Evolutionary conservation across 2,888 invertebrate species (phyloP), one percentile per base, ranked within the genome.

Genomic region (Andrena bucephala): DNA sequence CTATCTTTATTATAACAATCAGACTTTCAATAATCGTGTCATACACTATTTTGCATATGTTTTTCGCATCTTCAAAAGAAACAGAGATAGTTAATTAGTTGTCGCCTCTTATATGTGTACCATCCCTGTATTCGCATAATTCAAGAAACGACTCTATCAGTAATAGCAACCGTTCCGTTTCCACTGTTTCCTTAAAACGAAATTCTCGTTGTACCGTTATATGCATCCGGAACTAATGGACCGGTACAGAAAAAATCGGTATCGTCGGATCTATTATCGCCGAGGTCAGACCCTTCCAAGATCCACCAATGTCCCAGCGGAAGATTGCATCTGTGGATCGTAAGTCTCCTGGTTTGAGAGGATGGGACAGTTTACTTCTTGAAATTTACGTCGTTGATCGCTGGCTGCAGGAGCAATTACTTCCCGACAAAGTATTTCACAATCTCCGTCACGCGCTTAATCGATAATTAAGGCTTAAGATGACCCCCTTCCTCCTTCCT

Each of bases 391-490:
- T 50, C 76, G 77, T 60, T 63, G 76, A 81, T 81, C 63, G 75
- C 66, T 76, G 66, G 63, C 70, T 60, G 48, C 33, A 33, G 33
- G n/a, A 42, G 68, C 73, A 83, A 82, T 87, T 81, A 77, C 76
- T 85, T 75, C 62, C 63, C 54, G 36, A 13, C 20, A 31, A 76
- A 27, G 57, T 74, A 87, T 79, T 89, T 89, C 84, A 81, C 85
- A 85, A 87, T 84, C 84, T 79, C 8, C 60, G 85, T 75, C 81
- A 83, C 83, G 84, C 84, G 87, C 79, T 85, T 84, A 83, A 87
- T 88, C 81, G 83, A 66, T 85, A 87, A 89, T 88, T 89, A 88
- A 88, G 83, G 83, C 80, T 83, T 67, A 77, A 83, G 76, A 50
- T 31, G 48, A 57, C 48, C 73, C 60, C 65, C 67, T 59, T 29